These are phyloP conservation scores for Neomorphus geoffroyi DNA, from an alignment of 2,797 vertebrate species.

Conservation along the genomic window DNA sequence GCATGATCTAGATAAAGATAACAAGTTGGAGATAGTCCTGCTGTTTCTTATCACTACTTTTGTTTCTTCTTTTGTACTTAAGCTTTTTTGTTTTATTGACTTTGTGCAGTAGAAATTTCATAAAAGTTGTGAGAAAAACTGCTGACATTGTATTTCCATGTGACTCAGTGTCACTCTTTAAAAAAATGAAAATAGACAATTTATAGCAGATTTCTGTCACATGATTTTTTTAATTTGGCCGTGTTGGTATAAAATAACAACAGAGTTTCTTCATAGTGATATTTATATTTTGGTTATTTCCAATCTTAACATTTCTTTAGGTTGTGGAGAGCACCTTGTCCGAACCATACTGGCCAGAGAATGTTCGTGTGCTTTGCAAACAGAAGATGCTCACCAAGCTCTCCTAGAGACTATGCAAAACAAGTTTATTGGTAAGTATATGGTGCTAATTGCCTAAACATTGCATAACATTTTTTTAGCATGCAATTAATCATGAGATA, in stretches of 20 bases:
- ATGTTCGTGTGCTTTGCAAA: constrained; percentile 94
- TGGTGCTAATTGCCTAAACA: neutral
- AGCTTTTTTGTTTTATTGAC: neutral
- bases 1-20: neutral
- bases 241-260: neutral
- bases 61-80: neutral
- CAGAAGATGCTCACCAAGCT: constrained; percentile 96
- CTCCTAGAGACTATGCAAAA: constrained; percentile 99
- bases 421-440: constrained; percentile 95
- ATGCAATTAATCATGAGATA: neutral
- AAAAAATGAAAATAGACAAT: neutral
- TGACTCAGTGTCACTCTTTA: neutral
- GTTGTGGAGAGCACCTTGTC: constrained; percentile 98
- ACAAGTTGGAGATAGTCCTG: neutral
- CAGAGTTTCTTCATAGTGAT: neutral
- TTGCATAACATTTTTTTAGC: neutral
- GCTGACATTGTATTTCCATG: neutral
- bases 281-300: neutral
- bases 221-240: neutral
- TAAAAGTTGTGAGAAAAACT: neutral
- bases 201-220: neutral
- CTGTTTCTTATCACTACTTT: neutral
- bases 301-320: constrained; percentile 76
- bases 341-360: constrained; percentile 97
- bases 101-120: neutral